These are phyloP conservation scores for Drosophila quinaria DNA, from an alignment of 2,888 invertebrate species.

Conservation along the genomic window DNA sequence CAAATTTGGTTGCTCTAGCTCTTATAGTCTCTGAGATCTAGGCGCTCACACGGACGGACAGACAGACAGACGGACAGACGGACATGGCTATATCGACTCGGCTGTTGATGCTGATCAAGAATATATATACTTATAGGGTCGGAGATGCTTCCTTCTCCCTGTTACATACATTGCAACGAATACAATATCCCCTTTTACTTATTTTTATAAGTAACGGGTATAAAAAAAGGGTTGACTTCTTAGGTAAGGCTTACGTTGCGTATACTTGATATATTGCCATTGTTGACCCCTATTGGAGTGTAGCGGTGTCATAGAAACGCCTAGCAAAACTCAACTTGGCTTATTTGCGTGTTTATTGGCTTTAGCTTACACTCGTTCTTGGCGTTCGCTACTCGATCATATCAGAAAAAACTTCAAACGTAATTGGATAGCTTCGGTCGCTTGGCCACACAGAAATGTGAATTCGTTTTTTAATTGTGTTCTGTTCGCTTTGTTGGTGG, in stretches of 20 bases:
- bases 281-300: constrained; percentile 28
- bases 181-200: no score
- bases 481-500: constrained; percentile 23
- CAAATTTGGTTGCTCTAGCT: no score
- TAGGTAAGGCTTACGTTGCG: constrained; percentile 34
- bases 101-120: no score
- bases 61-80: no score
- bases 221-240: constrained; percentile 20
- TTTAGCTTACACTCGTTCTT: constrained; percentile 46
- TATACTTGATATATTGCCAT: constrained; percentile 51
- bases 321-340: constrained; percentile 51
- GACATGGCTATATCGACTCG: no score
- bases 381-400: constrained; percentile 2
- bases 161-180: no score
- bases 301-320: constrained; percentile 21
- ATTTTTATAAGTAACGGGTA: no score
- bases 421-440: constrained; percentile 66
- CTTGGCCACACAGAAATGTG: constrained; percentile 47
- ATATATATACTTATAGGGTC: no score
- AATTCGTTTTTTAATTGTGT: constrained; percentile 34
- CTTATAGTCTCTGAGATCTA: no score
- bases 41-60: no score
- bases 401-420: constrained; percentile 65
- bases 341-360: constrained; percentile 81
- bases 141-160: no score